Evolutionary conservation across 1,140 invertebrate genomes (phyloP).

Genomic region (Coelopa frigida): DNA sequence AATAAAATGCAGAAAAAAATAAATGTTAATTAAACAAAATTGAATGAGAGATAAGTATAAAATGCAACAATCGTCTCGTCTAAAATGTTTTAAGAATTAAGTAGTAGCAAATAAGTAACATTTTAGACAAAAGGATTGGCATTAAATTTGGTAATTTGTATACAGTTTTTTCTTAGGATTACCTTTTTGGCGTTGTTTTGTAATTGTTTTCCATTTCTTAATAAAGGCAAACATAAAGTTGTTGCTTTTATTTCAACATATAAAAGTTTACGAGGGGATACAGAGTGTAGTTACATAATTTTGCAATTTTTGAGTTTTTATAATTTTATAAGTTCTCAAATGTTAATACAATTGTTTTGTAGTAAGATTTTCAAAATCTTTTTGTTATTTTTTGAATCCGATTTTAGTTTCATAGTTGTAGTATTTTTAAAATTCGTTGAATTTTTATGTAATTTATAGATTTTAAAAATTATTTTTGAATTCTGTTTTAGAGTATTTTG

Average conservation of each 20-base stretch:
- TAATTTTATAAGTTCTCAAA: not conserved
- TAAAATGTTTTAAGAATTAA: conserved; percentile 38
- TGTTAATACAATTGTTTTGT: not conserved
- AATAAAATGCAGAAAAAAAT: conserved; percentile 3
- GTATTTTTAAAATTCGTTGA: not conserved
- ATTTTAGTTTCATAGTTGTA: not conserved
- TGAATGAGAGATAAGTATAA: conserved; percentile 19
- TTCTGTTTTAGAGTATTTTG: conserved; percentile 4
- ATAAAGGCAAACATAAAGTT: not conserved
- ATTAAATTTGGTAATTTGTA: conserved; percentile 18
- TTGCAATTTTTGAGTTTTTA: conserved; percentile 16
- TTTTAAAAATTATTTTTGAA: not conserved
- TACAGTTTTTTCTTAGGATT: conserved; percentile 23
- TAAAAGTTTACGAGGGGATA: conserved; percentile 33
- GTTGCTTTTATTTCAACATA: conserved; percentile 15
- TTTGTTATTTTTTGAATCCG: too few species aligned
- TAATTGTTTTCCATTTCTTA: conserved; percentile 3
- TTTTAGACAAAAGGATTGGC: conserved; percentile 45
- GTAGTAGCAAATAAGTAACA: conserved; percentile 30
- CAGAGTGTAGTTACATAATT: conserved; percentile 43
- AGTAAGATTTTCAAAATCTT: too few species aligned
- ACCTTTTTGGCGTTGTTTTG: conserved; percentile 17
- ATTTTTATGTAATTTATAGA: not conserved
- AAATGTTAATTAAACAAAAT: conserved; percentile 16
- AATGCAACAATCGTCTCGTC: conserved; percentile 41